phyloP scores from a whole-genome alignment of 2,888 invertebrate species.

The Tipula helvola region DNA sequence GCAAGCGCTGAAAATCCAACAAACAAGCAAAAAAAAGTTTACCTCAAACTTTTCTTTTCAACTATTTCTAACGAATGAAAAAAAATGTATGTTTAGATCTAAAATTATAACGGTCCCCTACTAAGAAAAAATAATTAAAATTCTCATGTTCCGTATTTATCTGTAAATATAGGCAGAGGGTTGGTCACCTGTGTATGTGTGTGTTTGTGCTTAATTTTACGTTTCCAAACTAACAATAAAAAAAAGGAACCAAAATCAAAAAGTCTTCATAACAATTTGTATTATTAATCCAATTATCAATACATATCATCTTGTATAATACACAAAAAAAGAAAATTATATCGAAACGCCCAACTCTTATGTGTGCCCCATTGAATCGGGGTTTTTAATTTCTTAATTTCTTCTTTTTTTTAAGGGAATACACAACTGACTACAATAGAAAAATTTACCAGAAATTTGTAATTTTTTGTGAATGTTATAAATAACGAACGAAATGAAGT shows the following conservation, averaged over 20 bases:
- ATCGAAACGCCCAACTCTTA: not conserved
- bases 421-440: not conserved
- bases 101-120: not conserved
- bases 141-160: not conserved
- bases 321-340: not conserved
- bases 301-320: not conserved
- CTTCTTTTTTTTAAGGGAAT: not conserved
- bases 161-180: not conserved
- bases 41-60: not conserved
- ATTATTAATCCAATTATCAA: no score
- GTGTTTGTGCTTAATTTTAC: not conserved
- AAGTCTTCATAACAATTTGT: not conserved
- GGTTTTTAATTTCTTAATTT: not conserved
- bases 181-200: not conserved
- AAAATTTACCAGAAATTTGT: not conserved
- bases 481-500: not conserved
- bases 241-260: not conserved
- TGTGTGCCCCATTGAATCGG: not conserved
- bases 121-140: not conserved
- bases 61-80: not conserved
- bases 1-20: not conserved
- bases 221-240: not conserved
- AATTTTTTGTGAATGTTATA: not conserved
- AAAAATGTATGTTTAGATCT: not conserved
- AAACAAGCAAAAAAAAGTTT: not conserved